A percentile compares a stretch with the other conserved stretches of the same genome.
phyloP scores from a whole-genome alignment of 2,113 vertebrate species.

The Euleptes europaea region DNA sequence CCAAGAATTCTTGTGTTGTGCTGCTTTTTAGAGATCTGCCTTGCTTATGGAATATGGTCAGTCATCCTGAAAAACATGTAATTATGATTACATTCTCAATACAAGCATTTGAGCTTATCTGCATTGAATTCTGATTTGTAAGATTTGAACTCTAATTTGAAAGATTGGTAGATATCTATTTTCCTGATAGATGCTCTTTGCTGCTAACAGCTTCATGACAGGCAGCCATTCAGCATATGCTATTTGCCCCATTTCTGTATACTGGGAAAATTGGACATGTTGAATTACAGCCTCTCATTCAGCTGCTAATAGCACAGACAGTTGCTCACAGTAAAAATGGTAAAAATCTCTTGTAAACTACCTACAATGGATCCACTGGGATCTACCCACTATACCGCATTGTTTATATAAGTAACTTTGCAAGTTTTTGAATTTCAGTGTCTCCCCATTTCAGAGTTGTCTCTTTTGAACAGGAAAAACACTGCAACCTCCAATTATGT shows the following conservation, averaged over 20 bases:
- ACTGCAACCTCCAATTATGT: conserved; percentile 64
- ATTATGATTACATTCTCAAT: background rate
- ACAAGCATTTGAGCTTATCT: background rate
- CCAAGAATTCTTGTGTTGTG: background rate
- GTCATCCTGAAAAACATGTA: too few relatives aligned
- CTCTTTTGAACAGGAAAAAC: conserved; percentile 52
- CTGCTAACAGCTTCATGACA: background rate
- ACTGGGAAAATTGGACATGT: background rate
- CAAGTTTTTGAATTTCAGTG: conserved; percentile 10
- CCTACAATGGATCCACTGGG: too few relatives aligned
- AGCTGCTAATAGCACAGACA: background rate
- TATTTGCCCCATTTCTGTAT: too few relatives aligned
- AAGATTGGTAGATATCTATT: background rate
- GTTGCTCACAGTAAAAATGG: background rate
- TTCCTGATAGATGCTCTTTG: background rate
- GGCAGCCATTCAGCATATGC: background rate
- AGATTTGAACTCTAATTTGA: background rate
- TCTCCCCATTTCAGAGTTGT: conserved; percentile 21
- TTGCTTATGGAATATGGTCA: background rate
- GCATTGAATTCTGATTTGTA: background rate
- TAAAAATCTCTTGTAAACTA: too few relatives aligned
- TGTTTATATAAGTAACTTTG: conserved; percentile 48
- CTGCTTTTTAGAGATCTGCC: background rate
- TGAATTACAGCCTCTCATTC: background rate
- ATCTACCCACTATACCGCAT: background rate